Evolutionary conservation across 2,113 vertebrate genomes (phyloP).

Genomic region (Hippocampus guttulatus): DNA sequence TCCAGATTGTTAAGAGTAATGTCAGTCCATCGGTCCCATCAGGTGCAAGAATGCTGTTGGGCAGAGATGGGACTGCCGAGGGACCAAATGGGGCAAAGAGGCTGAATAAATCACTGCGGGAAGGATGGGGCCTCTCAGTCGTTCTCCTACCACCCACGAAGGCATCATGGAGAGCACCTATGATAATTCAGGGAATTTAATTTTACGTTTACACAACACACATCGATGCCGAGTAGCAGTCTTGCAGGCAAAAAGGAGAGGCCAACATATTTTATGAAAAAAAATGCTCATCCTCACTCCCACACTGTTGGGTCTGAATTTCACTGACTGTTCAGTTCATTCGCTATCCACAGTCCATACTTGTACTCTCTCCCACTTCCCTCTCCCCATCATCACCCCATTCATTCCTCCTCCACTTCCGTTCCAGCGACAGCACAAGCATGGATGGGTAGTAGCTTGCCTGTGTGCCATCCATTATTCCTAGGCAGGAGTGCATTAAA

Average conservation of each 20-base stretch:
- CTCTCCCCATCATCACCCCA: slow-evolving; percentile 3
- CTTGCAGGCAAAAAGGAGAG: neutral
- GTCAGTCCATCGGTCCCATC: slow-evolving; percentile 23
- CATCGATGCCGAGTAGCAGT: neutral
- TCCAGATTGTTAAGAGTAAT: slow-evolving; percentile 18
- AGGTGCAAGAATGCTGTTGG: slow-evolving; percentile 54
- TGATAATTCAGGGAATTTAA: slow-evolving; percentile 39
- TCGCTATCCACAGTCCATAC: slow-evolving; percentile 17
- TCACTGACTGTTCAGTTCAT: slow-evolving; percentile 17
- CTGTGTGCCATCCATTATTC: slow-evolving; percentile 69
- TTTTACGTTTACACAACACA: slow-evolving; percentile 12
- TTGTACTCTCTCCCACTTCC: slow-evolving; percentile 15
- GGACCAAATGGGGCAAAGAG: slow-evolving; percentile 36
- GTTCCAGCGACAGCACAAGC: slow-evolving; percentile 31
- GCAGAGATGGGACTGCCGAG: slow-evolving; percentile 22
- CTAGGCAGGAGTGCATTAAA: slow-evolving; percentile 67
- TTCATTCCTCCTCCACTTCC: slow-evolving; percentile 33
- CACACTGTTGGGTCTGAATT: neutral
- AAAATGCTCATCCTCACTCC: slow-evolving; percentile 10
- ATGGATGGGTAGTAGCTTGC: slow-evolving; percentile 44
- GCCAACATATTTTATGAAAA: slow-evolving; percentile 21
- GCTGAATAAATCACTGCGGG: slow-evolving; percentile 49
- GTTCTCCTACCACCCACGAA: slow-evolving; percentile 46
- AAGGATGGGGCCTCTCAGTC: slow-evolving; percentile 61
- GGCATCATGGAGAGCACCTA: slow-evolving; percentile 47